phyloP scores from a whole-genome alignment of 2,888 invertebrate genomes.

The Lithophane ornitopus region DNA sequence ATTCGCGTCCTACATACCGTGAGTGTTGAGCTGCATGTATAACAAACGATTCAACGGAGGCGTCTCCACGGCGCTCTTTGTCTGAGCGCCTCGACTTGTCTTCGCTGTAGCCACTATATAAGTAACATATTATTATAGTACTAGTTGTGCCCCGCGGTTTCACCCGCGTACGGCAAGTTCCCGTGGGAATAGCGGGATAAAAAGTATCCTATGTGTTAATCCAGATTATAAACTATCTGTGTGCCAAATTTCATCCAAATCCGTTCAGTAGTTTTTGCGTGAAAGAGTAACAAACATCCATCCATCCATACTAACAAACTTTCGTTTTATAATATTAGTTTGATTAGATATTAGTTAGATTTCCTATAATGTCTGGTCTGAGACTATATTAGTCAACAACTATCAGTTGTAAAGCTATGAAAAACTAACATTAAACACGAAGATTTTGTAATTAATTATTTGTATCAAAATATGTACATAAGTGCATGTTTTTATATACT shows the following conservation, averaged over 20 bases:
- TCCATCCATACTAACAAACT: no score
- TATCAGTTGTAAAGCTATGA: slow-evolving; percentile 5
- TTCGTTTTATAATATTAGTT: no score
- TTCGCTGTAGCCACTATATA: slow-evolving; percentile 55
- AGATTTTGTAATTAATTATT: slow-evolving; percentile 2
- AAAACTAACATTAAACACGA: neutral
- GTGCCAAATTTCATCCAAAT: no score
- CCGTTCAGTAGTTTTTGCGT: no score
- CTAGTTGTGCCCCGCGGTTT: no score
- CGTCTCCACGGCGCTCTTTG: slow-evolving; percentile 71
- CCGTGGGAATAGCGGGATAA: no score
- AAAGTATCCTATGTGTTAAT: no score
- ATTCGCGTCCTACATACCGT: slow-evolving; percentile 58
- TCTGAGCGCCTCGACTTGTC: slow-evolving; percentile 67
- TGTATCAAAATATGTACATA: neutral
- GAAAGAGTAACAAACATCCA: no score
- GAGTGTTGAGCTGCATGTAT: slow-evolving; percentile 52
- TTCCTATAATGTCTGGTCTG: slow-evolving; percentile 33
- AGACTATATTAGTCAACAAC: slow-evolving; percentile 24
- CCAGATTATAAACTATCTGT: no score
- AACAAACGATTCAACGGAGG: slow-evolving; percentile 70
- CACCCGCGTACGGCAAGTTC: no score
- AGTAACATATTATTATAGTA: slow-evolving; percentile 21
- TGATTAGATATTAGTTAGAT: no score
- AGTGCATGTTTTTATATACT: slow-evolving; percentile 13